Evolutionary conservation across 2,888 invertebrate species (phyloP).

Genomic region (Tenthredo notha): DNA sequence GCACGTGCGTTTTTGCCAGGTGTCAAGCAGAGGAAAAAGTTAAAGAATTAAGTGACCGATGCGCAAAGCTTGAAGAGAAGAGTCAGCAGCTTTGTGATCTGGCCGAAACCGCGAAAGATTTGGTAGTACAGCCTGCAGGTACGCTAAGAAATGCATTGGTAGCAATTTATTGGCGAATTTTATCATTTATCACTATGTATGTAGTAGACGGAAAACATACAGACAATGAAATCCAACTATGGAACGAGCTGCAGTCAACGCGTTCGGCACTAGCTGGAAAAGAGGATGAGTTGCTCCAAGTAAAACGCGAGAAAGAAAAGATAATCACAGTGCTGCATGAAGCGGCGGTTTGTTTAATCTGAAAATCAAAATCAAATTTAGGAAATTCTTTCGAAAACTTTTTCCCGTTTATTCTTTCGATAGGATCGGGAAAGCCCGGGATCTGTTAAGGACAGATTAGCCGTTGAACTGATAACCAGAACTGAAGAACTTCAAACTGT

Average conservation of each 20-base stretch:
- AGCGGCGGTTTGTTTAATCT: constrained; percentile 79
- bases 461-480: constrained; percentile 79
- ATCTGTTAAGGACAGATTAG: constrained; percentile 79
- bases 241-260: constrained; percentile 79
- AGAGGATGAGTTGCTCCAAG: constrained; percentile 77
- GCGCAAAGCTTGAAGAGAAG: constrained; percentile 63
- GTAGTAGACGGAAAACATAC: constrained; percentile 62
- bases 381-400: not conserved
- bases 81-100: constrained; percentile 64
- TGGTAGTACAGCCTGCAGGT: constrained; percentile 55
- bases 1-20: constrained; percentile 53
- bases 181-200: not conserved
- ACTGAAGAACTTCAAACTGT: constrained; percentile 74
- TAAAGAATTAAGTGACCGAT: constrained; percentile 60
- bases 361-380: not conserved
- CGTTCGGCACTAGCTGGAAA: constrained; percentile 75
- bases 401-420: not conserved
- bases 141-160: not conserved
- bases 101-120: constrained; percentile 58
- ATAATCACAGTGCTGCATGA: constrained; percentile 79
- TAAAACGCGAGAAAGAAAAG: constrained; percentile 79
- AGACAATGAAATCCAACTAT: constrained; percentile 79
- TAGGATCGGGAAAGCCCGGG: constrained; percentile 78
- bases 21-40: constrained; percentile 58
- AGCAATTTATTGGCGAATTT: constrained; percentile 27